These are phyloP conservation scores for Philereme vetulata DNA, from an alignment of 2,888 invertebrate species.

Conservation along the genomic window DNA sequence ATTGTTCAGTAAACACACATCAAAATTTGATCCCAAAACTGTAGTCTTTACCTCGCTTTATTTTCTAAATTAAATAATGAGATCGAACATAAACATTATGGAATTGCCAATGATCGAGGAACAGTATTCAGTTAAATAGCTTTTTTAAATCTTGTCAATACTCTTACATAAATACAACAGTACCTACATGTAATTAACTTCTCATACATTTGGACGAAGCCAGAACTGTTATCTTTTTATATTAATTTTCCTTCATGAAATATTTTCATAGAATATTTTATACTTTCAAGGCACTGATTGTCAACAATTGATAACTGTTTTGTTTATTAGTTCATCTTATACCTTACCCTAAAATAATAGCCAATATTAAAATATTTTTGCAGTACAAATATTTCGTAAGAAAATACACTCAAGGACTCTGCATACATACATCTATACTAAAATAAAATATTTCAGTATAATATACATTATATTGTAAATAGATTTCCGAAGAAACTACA, in stretches of 20 bases:
- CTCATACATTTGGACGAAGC: constrained; percentile 61
- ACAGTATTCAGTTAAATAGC: constrained; percentile 49
- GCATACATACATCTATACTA: constrained; percentile 78
- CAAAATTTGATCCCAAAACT: constrained; percentile 83
- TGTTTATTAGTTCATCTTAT: constrained; percentile 70
- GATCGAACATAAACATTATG: constrained; percentile 80
- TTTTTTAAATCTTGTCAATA: constrained; percentile 43
- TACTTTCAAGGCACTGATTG: constrained; percentile 78
- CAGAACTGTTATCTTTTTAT: constrained; percentile 38
- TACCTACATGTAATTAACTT: constrained; percentile 45
- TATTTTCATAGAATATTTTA: constrained; percentile 69
- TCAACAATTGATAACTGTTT: constrained; percentile 75
- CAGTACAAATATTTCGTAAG: constrained; percentile 78
- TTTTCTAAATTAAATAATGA: constrained; percentile 84
- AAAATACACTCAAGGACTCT: constrained; percentile 81
- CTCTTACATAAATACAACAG: constrained; percentile 50
- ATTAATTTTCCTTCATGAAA: constrained; percentile 57
- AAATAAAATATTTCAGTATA: constrained; percentile 76
- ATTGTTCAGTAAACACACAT: constrained; percentile 70
- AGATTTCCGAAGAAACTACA: constrained; percentile 69
- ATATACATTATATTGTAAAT: constrained; percentile 79
- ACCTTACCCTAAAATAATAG: constrained; percentile 77
- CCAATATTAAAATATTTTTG: constrained; percentile 80
- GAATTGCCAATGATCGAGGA: constrained; percentile 67
- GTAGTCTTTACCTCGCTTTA: constrained; percentile 83